A percentile compares a stretch with the other conserved stretches of the same genome.
phyloP scores from a whole-genome alignment of 2,888 invertebrate genomes.

The Caprella mutica region DNA sequence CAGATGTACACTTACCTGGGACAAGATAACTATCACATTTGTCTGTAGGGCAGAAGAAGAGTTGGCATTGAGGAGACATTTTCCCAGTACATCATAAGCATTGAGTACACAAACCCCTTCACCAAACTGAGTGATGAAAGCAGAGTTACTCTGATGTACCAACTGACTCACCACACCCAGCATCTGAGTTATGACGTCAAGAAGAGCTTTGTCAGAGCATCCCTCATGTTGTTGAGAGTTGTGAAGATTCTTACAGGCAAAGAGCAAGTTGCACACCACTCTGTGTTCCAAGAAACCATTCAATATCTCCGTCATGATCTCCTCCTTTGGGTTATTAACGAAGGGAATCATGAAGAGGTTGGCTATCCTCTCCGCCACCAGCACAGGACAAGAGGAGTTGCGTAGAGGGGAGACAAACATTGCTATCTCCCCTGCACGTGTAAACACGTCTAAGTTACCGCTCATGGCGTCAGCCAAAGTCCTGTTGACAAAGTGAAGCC shows the following conservation, averaged over 20 bases:
- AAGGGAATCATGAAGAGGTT: conserved; percentile 25
- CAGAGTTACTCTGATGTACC: conserved; percentile 13
- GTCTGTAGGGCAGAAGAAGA: conserved; percentile 18
- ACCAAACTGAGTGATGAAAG: conserved; percentile 23
- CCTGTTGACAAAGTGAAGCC: conserved; percentile 68
- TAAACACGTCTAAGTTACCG: conserved; percentile 26
- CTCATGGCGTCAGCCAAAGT: conserved; percentile 67
- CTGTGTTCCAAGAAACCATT: conserved; percentile 27
- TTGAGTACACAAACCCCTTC: conserved; percentile 30
- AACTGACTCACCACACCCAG: conserved; percentile 21
- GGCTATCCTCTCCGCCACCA: conserved; percentile 26
- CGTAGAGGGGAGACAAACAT: conserved; percentile 29
- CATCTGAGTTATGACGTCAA: conserved; percentile 24
- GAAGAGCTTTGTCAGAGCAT: conserved; percentile 24
- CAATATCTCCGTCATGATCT: conserved; percentile 13
- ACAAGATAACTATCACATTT: conserved; percentile 22
- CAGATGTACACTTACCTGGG: no score
- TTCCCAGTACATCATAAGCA: conserved; percentile 14
- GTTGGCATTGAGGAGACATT: background rate
- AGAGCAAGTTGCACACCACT: conserved; percentile 26
- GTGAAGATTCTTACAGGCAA: conserved; percentile 18
- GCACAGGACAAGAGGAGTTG: conserved; percentile 25
- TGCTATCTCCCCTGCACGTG: conserved; percentile 22
- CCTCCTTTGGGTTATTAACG: conserved; percentile 21
- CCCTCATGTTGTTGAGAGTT: background rate